Percentiles rank a stretch among this genome's conserved stretches.
These are phyloP conservation scores for Psittacula cyanocephala DNA, from an alignment of 2,113 vertebrate species.

Conservation along the genomic window DNA sequence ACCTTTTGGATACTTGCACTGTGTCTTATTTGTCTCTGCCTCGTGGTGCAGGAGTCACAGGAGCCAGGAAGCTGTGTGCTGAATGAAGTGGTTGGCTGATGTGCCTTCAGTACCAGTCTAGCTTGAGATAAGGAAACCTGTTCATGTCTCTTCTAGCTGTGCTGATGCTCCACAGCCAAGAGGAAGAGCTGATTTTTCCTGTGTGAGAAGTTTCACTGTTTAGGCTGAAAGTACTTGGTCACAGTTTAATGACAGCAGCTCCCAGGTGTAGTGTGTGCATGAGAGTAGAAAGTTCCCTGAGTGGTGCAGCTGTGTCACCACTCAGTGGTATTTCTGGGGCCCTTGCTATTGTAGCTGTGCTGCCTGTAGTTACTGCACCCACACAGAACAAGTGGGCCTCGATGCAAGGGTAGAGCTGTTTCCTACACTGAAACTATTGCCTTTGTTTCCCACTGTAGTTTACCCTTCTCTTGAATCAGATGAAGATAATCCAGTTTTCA, in stretches of 20 bases:
- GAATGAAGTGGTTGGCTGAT: neutral
- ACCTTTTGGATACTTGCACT: neutral
- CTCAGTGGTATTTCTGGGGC: neutral
- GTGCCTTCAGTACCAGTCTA: neutral
- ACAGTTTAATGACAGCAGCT: neutral
- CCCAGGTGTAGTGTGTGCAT: neutral
- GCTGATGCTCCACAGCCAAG: neutral
- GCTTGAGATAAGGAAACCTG: neutral
- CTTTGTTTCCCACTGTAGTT: conserved; percentile 74
- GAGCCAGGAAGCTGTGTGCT: neutral
- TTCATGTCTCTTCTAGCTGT: neutral
- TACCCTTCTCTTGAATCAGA: conserved; percentile 98
- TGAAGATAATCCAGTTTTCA: conserved; percentile 97
- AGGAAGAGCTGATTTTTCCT: neutral
- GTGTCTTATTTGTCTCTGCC: neutral
- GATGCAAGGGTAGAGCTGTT: neutral
- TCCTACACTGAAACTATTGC: neutral
- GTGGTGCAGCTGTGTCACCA: neutral
- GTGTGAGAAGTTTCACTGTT: neutral
- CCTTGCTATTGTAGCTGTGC: neutral
- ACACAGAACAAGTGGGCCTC: neutral
- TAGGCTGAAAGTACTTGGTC: neutral
- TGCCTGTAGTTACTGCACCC: neutral
- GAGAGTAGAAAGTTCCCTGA: neutral
- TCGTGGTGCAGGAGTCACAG: neutral